Evolutionary conservation across 2,797 vertebrate species (phyloP).

Genomic region (Microctenopoma lineatum): DNA sequence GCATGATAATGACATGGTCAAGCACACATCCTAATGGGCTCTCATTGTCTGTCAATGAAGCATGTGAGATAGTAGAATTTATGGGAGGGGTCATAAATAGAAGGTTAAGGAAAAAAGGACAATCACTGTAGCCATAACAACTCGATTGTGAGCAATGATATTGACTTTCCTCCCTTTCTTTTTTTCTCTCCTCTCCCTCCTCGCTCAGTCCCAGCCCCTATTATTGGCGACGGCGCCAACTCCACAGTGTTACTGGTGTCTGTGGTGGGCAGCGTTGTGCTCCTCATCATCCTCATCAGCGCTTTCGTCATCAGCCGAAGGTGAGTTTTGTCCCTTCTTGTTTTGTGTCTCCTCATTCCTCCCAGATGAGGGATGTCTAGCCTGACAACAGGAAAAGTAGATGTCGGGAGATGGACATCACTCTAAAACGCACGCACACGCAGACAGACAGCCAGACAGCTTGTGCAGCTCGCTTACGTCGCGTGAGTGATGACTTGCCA

Average conservation of each 20-base stretch:
- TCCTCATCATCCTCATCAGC: conserved; percentile 95
- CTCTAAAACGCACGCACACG: conserved; percentile 35
- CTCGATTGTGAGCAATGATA: conserved; percentile 25
- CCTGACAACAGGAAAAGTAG: conserved; percentile 52
- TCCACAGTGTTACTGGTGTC: conserved; percentile 95
- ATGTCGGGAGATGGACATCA: conserved; percentile 58
- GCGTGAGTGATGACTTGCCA: conserved; percentile 74
- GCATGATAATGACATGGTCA: conserved; percentile 68
- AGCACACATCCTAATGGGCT: conserved; percentile 63
- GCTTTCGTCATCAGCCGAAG: conserved; percentile 97
- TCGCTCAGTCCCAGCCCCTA: conserved; percentile 91
- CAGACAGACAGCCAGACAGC: conserved; percentile 47
- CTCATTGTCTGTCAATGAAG: conserved; percentile 59
- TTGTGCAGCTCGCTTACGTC: conserved; percentile 30
- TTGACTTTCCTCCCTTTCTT: conserved; percentile 43
- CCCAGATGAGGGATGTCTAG: conserved; percentile 63
- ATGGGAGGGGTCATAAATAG: conserved; percentile 47
- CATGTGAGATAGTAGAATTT: conserved; percentile 41
- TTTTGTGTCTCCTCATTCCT: conserved; percentile 50
- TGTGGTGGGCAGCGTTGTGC: conserved; percentile 93
- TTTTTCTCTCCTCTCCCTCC: neutral
- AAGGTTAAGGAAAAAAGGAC: conserved; percentile 19
- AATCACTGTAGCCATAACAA: conserved; percentile 21
- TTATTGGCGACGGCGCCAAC: conserved; percentile 95
- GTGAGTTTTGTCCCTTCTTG: conserved; percentile 80